A percentile compares a stretch with the other conserved stretches of the same genome.
Conservation (phyloP, 2,888 invertebrate species). For the Lepidochrysops patricia region DNA sequence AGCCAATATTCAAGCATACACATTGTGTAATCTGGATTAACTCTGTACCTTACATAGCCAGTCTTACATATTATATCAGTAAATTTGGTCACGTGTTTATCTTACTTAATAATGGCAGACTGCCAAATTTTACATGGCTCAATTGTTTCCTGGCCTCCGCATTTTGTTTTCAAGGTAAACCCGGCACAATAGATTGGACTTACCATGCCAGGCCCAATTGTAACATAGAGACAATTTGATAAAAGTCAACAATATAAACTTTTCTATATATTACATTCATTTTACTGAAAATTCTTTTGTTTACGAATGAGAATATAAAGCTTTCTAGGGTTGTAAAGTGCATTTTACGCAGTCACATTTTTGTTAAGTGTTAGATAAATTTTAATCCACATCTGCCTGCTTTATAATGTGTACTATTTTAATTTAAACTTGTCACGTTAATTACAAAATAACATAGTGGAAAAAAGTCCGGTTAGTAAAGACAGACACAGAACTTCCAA, state of each 20-base stretch:
- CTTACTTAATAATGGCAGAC: conserved; percentile 6
- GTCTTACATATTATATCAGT: neutral
- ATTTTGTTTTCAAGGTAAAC: conserved; percentile 8
- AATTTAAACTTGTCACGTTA: too few species aligned
- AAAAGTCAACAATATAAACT: neutral
- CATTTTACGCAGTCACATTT: too few species aligned
- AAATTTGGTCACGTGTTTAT: conserved; percentile 6
- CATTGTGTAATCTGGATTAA: neutral
- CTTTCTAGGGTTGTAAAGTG: too few species aligned
- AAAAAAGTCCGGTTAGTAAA: too few species aligned
- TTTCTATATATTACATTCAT: too few species aligned
- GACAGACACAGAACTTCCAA: neutral
- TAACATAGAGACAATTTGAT: neutral
- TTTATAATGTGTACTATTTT: too few species aligned
- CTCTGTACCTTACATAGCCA: neutral
- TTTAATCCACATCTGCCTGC: too few species aligned
- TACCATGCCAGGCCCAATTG: neutral
- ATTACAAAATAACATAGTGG: too few species aligned
- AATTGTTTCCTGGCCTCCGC: conserved; percentile 8
- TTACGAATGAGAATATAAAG: too few species aligned
- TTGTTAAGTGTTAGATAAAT: too few species aligned
- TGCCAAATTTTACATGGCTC: conserved; percentile 8
- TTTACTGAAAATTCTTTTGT: too few species aligned
- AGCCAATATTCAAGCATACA: neutral
- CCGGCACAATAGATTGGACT: conserved; percentile 1